Conservation (phyloP, 2,797 vertebrate genomes). For the Mormyrops attenuatus region DNA sequence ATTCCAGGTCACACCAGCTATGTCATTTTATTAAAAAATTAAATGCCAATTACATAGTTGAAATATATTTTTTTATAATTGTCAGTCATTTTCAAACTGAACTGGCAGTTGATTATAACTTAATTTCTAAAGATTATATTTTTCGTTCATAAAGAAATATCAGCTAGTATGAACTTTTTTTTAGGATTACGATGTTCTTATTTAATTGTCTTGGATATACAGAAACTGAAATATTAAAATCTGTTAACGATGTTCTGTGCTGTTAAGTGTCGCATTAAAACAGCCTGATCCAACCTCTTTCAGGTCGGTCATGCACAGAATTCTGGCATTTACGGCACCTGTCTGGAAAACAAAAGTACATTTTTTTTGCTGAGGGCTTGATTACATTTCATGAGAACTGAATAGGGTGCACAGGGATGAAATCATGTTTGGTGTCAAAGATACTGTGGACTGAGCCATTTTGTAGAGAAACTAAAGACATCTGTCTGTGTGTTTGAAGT, state of each 20-base stretch:
- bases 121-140: background rate
- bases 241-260: background rate
- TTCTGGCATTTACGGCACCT: background rate
- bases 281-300: background rate
- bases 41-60: background rate
- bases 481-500: slow-evolving; percentile 1
- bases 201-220: background rate
- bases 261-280: background rate
- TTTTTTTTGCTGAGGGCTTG: background rate
- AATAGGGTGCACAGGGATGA: slow-evolving; percentile 18
- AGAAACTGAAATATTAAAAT: background rate
- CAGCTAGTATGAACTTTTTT: background rate
- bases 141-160: background rate
- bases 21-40: background rate
- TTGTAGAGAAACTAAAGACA: background rate
- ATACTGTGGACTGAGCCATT: slow-evolving; percentile 7
- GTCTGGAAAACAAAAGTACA: background rate
- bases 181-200: background rate
- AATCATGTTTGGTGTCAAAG: slow-evolving; percentile 17
- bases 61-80: background rate
- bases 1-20: background rate
- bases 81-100: background rate
- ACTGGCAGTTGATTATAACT: background rate
- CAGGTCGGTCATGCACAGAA: background rate
- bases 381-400: background rate